Percentiles rank a stretch among this genome's conserved stretches.
These are phyloP conservation scores for Zoanthus sociatus DNA, from an alignment of 92 coral and sea anemone species.

Conservation along the genomic window DNA sequence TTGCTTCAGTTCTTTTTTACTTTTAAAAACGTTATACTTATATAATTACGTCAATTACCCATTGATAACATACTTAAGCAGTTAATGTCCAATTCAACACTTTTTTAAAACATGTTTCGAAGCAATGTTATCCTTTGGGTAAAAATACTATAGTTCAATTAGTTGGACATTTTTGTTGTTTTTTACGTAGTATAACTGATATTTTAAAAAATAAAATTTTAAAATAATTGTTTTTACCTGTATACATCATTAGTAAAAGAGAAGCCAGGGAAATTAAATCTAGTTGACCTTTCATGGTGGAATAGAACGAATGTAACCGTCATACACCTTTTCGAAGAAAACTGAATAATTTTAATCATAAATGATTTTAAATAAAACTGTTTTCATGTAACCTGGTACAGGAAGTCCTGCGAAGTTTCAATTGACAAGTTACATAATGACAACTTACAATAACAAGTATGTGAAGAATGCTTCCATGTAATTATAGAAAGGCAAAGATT, in stretches of 20 bases:
- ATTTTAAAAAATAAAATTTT: background rate
- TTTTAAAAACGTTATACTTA: too few species aligned
- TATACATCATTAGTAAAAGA: background rate
- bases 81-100: too few species aligned
- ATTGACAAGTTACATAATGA: background rate
- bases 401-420: background rate
- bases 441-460: too few species aligned
- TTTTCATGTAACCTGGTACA: background rate
- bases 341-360: background rate
- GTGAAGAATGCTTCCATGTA: too few species aligned
- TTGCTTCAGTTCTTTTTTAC: too few species aligned
- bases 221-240: slow-evolving; percentile 2
- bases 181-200: background rate
- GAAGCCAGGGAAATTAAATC: background rate
- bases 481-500: too few species aligned
- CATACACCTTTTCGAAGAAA: background rate
- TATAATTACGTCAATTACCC: too few species aligned
- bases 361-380: background rate
- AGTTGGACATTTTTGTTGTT: background rate
- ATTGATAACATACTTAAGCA: too few species aligned
- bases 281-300: slow-evolving; percentile 1
- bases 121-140: too few species aligned
- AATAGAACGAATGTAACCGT: background rate
- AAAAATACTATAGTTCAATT: too few species aligned
- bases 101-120: too few species aligned